Base-by-base conservation (phyloP, 53 echinoderm and acorn worm genomes). In the Echinarachnius parma region DNA sequence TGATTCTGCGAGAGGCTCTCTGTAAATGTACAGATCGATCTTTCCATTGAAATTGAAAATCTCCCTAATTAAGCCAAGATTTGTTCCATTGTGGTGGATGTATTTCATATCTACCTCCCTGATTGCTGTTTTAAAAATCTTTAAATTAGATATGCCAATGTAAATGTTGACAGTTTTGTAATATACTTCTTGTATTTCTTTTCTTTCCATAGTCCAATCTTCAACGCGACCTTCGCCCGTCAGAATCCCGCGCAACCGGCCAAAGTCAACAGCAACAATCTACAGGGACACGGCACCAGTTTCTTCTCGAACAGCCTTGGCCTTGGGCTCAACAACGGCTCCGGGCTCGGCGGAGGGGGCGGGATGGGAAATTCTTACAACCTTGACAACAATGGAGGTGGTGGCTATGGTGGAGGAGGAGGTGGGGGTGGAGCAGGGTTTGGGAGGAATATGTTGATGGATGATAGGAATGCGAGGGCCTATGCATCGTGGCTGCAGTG, bases 161-260 rank as follows among this genome's bases (percentile, higher is more conserved):
- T n/a, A n/a, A n/a, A n/a, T n/a, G n/a, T n/a, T n/a, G n/a, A n/a
- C n/a, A n/a, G n/a, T n/a, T n/a, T n/a, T n/a, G n/a, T n/a, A n/a
- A n/a, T n/a, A n/a, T n/a, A 15, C 50, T 64, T 4, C 31, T 55
- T 34, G n/a, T n/a, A n/a, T n/a, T n/a, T n/a, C n/a, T n/a, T n/a
- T n/a, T n/a, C n/a, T 54, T 21, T 46, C 9, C 59, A 5, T 84
- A 94, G 95, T 58, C 95, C 95, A 25, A 89, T 94, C 56, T 94
- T 94, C 69, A 94, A 88, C 49, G 95, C 95, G 32, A 82, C 89
- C 11, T 93, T 93, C 77, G 89, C 89, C 72, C 82, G 88, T 60
- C 86, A 91, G 66, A 81, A 80, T 24, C 77, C 71, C 9, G 39
- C 87, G 39, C 83, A 83, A 18, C 81, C 77, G 35, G 35, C 63